Conservation (phyloP, 2,888 invertebrate species). For the Drosophila birchii region DNA sequence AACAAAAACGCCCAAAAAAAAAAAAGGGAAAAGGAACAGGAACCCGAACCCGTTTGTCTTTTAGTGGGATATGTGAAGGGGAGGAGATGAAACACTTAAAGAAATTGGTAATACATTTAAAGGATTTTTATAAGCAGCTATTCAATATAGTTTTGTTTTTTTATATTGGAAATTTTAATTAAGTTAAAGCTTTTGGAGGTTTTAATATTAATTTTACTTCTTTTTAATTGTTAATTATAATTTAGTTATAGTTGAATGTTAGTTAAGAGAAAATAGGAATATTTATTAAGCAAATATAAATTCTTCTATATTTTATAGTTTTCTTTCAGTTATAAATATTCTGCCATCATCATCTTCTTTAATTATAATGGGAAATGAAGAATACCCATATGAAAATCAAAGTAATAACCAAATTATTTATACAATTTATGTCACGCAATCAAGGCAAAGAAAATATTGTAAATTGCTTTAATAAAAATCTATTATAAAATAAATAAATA, state of each 20-base stretch:
- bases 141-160: too few species aligned
- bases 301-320: too few species aligned
- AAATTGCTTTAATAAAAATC: neutral
- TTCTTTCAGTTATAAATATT: neutral
- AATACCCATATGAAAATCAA: neutral
- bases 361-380: neutral
- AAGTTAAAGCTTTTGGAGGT: too few species aligned
- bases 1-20: conserved; percentile 39
- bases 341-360: neutral
- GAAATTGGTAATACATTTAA: neutral
- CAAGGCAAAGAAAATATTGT: neutral
- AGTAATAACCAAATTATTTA: neutral
- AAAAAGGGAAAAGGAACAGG: conserved; percentile 11
- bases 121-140: too few species aligned
- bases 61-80: neutral
- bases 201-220: too few species aligned
- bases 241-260: too few species aligned
- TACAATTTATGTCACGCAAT: neutral
- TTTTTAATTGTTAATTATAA: too few species aligned
- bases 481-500: neutral
- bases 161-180: too few species aligned
- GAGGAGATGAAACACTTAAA: conserved; percentile 4
- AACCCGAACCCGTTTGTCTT: conserved; percentile 34
- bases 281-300: too few species aligned
- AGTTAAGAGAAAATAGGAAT: neutral